Evolutionary conservation across 2,113 vertebrate species (phyloP), one percentile per base, ranked within the genome.

Genomic region (Psilopsiagon aurifrons): DNA sequence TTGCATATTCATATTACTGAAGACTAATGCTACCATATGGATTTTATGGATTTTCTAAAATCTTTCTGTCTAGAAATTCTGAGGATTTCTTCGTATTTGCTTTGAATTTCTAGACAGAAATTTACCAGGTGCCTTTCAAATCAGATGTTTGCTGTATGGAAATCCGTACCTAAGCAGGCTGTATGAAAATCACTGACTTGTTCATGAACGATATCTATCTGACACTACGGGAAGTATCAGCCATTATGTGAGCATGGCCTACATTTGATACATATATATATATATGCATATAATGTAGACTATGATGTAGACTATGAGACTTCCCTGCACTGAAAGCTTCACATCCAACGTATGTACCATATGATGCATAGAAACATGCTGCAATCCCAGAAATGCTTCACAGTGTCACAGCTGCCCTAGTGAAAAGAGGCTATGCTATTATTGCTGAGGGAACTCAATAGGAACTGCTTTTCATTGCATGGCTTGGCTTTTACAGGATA

Each of bases 261-360:
- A 20, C 17, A 28, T 69, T 49, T 19, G 23, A 43, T 37, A 66
- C 4, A 33, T 13, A n/a, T 3, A 31, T 9, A 14, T 1, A 16
- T 6, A n/a, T 4, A 11, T 1, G 10, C 3, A 11, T 9, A 7
- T 27, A 3, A 5, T 27, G 31, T 8, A 27, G 2, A 51, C 13
- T 20, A 14, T 10, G 22, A 5, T 27, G 31, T 8, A 27, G 2
- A 51, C 13, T 20, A 14, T 10, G 22, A 74, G 5, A 22, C 7
- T 76, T 54, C 29, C 29, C 35, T 49, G 37, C 8, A 20, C 41
- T 39, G 75, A 80, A 47, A 69, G 24, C 28, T 23, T 75, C 43
- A 69, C 28, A 69, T 7, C 17, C n/a, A 51, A 17, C 3, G 0
- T 11, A 5, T 28, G 10, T 46, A 17, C 28, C 17, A 20, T 23